Percentiles rank a stretch among this genome's conserved stretches.
Evolutionary conservation across 2,113 vertebrate species (phyloP).

Genomic region (Hippoglossus stenolepis): DNA sequence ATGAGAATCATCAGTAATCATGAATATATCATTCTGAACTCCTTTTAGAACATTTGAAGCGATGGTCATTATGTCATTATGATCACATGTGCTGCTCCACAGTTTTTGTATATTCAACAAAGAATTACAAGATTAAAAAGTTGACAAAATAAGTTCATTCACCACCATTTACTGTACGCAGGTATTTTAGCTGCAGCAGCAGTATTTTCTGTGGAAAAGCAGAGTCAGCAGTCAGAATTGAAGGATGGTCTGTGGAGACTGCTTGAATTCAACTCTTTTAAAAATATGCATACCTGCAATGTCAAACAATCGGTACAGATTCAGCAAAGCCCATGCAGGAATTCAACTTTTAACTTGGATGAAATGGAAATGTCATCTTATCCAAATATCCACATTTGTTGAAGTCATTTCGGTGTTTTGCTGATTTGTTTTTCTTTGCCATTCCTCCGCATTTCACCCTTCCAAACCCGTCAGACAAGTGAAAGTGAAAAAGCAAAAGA

Average conservation of each 20-base stretch:
- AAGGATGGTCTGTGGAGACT: slow-evolving; percentile 37
- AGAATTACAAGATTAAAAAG: neutral
- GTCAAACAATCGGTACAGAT: slow-evolving; percentile 38
- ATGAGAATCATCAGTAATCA: slow-evolving; percentile 10
- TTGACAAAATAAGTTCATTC: neutral
- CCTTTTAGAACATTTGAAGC: neutral
- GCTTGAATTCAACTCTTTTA: slow-evolving; percentile 41
- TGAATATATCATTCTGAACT: neutral
- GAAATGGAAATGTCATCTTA: slow-evolving; percentile 42
- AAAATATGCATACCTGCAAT: slow-evolving; percentile 13
- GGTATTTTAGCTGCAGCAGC: slow-evolving; percentile 19
- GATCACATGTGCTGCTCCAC: neutral
- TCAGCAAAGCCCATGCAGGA: slow-evolving; percentile 31
- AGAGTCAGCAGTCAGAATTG: slow-evolving; percentile 38
- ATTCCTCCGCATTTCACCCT: slow-evolving; percentile 1
- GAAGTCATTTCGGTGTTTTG: slow-evolving; percentile 3
- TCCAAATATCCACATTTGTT: slow-evolving; percentile 51
- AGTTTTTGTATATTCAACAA: neutral
- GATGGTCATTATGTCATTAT: neutral
- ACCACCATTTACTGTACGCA: slow-evolving; percentile 11
- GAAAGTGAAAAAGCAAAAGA: neutral
- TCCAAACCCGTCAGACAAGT: neutral
- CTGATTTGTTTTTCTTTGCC: slow-evolving; percentile 41
- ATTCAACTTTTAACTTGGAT: slow-evolving; percentile 9
- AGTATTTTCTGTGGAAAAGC: slow-evolving; percentile 46